Percentiles rank a stretch among this genome's conserved stretches.
Conservation (phyloP, 2,888 invertebrate genomes). For the Morpho helenor region DNA sequence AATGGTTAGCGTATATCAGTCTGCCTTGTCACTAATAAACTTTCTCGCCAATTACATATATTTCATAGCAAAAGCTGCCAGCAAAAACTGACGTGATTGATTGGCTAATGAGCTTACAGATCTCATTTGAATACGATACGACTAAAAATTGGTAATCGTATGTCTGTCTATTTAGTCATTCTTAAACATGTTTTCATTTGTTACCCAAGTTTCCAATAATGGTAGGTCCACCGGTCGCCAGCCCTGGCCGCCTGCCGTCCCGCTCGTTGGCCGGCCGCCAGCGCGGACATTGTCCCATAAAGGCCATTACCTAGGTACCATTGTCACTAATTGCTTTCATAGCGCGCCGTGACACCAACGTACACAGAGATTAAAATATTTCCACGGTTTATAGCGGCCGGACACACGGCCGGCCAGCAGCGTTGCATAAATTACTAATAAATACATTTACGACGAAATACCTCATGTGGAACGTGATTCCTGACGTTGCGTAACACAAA, state of each 20-base stretch:
- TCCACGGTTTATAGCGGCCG: slow-evolving; percentile 17
- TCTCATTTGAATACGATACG: no score
- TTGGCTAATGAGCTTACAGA: no score
- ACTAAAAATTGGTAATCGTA: no score
- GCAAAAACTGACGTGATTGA: no score
- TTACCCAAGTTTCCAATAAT: no score
- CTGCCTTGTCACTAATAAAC: no score
- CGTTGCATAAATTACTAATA: slow-evolving; percentile 21
- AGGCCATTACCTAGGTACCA: slow-evolving; percentile 53
- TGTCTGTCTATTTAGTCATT: no score
- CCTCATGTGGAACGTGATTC: not conserved
- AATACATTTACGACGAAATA: not conserved
- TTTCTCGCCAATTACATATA: no score
- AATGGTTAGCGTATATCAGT: no score
- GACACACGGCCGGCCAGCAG: slow-evolving; percentile 16
- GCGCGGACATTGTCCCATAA: slow-evolving; percentile 30
- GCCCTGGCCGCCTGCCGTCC: slow-evolving; percentile 32
- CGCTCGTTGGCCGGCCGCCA: slow-evolving; percentile 42
- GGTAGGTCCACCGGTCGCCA: not conserved
- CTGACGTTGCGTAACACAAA: no score
- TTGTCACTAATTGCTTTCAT: slow-evolving; percentile 65
- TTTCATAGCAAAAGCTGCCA: no score
- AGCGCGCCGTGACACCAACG: slow-evolving; percentile 39
- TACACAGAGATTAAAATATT: slow-evolving; percentile 38
- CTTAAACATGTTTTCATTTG: no score